A percentile compares a stretch with the other conserved stretches of the same genome.
Conservation (phyloP, 2,888 invertebrate genomes). For the Criorhina ranunculi region DNA sequence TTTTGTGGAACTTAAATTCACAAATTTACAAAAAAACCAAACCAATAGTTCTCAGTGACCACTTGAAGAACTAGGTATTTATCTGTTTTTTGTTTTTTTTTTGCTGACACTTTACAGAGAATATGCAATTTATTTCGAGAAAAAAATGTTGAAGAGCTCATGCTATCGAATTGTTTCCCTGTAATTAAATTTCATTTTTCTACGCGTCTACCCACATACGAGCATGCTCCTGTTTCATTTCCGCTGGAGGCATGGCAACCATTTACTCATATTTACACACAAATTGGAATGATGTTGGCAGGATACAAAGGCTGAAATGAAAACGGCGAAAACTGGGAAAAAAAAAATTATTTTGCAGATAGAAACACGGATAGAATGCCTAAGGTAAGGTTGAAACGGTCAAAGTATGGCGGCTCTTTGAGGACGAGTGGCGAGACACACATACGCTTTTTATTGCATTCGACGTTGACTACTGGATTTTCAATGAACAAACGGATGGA, state of each 20-base stretch:
- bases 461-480: conserved; percentile 42
- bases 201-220: background rate
- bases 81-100: background rate
- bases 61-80: background rate
- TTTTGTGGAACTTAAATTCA: too few species aligned
- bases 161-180: conserved; percentile 32
- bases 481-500: conserved; percentile 37
- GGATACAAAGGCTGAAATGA: conserved; percentile 49
- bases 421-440: background rate
- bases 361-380: conserved; percentile 35
- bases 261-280: conserved; percentile 66
- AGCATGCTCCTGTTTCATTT: conserved; percentile 17
- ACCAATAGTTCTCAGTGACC: background rate
- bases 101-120: background rate
- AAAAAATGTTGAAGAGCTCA: background rate
- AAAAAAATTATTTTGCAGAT: conserved; percentile 6
- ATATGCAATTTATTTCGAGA: background rate
- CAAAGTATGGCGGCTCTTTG: too few species aligned
- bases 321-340: background rate
- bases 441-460: conserved; percentile 50
- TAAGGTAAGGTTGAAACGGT: conserved; percentile 45
- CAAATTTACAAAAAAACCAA: background rate
- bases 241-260: conserved; percentile 53
- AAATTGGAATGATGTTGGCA: conserved; percentile 67
- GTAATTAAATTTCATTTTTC: conserved; percentile 61